Base-by-base conservation (phyloP, 2,113 vertebrate genomes). In the Cephalopterus ornatus region DNA sequence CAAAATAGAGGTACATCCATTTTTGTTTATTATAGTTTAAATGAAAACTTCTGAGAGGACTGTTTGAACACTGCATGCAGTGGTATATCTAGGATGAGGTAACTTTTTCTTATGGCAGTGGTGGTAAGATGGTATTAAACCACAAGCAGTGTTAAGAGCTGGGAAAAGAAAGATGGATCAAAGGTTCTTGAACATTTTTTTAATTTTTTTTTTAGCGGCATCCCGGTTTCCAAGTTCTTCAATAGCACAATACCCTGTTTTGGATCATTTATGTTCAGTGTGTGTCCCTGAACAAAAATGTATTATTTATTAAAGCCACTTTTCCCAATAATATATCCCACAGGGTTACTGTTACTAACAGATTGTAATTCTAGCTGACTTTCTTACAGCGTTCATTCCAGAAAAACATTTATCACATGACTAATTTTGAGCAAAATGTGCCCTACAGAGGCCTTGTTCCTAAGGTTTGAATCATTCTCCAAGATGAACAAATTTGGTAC, bases 11-110 rank as follows among this genome's bases (percentile, higher is more conserved):
- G 46, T 32, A 86, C 90, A 78, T 61, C 41, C 59, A 84, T 61
- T 94, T 92, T 82, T 93, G 52, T 71, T 89, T 85, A 81, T 93
- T 95, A 42, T 86, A 77, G 86, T 77, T 93, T 53, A 95, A 72
- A 61, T 49, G 32, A 59, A 90, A 93, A 80, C 9, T 63, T 93
- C 52, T 78, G 41, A 77, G 33, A 78, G 32, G 39, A 61, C 65
- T 86, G 49, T 65, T 88, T 90, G 65, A 94, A 77, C 90, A 33
- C 75, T 42, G 32, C 37, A 75, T 92, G 88, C 22, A 42, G 35
- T 27, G 26, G 47, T 41, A 68, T 37, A 58, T 24, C 42, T 82
- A 49, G 33, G 65, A 20, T 52, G 88, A 56, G 6, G 12, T 44
- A 81, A 74, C 30, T 88, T 93, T 82, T 93, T 77, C 39, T 74